Evolutionary conservation across 2,113 vertebrate species (phyloP), one percentile per base, ranked within the genome.

Genomic region (Ctenodactylus gundi): DNA sequence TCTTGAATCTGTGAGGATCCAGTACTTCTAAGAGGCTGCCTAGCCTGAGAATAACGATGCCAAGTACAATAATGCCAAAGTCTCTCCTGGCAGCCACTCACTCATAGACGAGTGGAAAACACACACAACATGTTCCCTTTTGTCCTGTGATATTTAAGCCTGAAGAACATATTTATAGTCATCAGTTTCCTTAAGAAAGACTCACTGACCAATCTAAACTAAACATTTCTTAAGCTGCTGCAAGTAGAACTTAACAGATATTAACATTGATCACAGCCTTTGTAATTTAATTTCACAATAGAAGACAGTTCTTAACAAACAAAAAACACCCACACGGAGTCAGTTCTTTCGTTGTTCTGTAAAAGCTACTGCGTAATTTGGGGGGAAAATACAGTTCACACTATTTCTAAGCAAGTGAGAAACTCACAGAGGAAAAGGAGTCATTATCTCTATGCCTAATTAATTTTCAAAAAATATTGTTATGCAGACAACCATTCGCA

Each of bases 381-480:
- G 4, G 39, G 7, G 6, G 25, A 88, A 82, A 83, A 57, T 81
- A 89, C 10, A 83, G 2, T 82, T 78, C 72, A 78, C 64, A 85
- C 44, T 90, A 73, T 53, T 97, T 96, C 84, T 94, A 76, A 91
- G 87, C 80, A 96, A 96, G 67, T 76, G 65, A 86, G 75, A 70
- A 90, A 68, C 20, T 31, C 68, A 41, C 93, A 34, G 46, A 91
- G n/a, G 46, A 11, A 78, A 91, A 4, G 41, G 21, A 41, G 72
- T 55, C 60, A 95, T 94, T 97, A 39, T 93, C 95, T 86, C 75
- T 31, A 34, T 86, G 53, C 14, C 85, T 96, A 96, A 97, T 97
- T 96, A 96, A 96, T 97, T 95, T 95, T 85, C 25, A 87, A 88
- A 94, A n/a, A 88, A 95, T 94, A 84, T 90, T 90, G 67, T 92